Evolutionary conservation across 2,797 vertebrate species (phyloP).

Genomic region (Pteropus rufus): DNA sequence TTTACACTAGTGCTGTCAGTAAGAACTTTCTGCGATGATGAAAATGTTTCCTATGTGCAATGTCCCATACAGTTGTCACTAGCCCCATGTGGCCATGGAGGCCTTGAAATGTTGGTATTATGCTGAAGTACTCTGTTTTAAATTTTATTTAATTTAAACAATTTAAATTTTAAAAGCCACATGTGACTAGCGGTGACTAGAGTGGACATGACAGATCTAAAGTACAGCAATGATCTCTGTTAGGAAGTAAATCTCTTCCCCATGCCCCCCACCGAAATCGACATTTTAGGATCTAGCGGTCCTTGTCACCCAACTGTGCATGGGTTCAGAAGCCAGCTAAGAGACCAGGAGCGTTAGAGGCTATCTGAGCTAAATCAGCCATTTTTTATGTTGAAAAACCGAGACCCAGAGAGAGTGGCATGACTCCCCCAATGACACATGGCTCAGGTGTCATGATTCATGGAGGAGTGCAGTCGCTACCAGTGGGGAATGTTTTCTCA

Average conservation of each 20-base stretch:
- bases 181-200: neutral
- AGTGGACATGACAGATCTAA: neutral
- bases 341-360: neutral
- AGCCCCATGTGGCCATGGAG: neutral
- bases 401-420: neutral
- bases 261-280: neutral
- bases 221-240: neutral
- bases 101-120: neutral
- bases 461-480: neutral
- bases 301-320: fast-evolving
- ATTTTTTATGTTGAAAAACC: neutral
- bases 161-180: neutral
- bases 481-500: neutral
- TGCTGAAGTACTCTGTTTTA: neutral
- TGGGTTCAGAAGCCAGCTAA: neutral
- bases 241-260: neutral
- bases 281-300: neutral
- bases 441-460: neutral
- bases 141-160: neutral
- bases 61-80: neutral
- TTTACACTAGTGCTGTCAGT: neutral
- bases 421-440: neutral
- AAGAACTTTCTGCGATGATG: neutral
- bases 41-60: neutral
- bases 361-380: neutral